phyloP scores from a whole-genome alignment of 2,797 vertebrate species.

The Acrocephalus scirpaceus region DNA sequence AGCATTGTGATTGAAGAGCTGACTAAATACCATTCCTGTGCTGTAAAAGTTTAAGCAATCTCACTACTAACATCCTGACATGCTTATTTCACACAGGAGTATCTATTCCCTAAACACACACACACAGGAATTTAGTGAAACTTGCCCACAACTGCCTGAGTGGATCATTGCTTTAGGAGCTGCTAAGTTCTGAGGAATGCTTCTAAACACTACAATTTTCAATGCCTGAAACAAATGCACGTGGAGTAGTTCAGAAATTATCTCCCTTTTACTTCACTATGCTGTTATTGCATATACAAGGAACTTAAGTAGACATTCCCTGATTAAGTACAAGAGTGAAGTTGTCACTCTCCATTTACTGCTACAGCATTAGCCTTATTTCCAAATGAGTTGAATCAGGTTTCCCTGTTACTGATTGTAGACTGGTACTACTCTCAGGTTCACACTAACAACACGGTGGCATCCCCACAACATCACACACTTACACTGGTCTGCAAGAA shows the following conservation, averaged over 20 bases:
- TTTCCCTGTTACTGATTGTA: background rate
- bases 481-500: background rate
- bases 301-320: background rate
- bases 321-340: background rate
- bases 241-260: background rate
- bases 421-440: background rate
- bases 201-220: background rate
- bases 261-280: background rate
- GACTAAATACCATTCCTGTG: background rate
- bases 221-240: background rate
- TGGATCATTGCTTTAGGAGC: background rate
- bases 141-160: background rate
- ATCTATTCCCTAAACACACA: background rate
- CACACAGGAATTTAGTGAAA: background rate
- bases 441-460: background rate
- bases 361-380: background rate
- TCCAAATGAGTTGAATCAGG: background rate
- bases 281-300: background rate
- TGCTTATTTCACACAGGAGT: background rate
- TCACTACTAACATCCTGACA: background rate
- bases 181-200: background rate
- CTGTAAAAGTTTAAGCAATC: slow-evolving; percentile 10
- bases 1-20: background rate
- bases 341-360: background rate
- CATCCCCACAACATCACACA: background rate